Evolutionary conservation across 2,888 invertebrate species (phyloP), one percentile per base, ranked within the genome.

Genomic region (Drosophila nr. perissopoda): DNA sequence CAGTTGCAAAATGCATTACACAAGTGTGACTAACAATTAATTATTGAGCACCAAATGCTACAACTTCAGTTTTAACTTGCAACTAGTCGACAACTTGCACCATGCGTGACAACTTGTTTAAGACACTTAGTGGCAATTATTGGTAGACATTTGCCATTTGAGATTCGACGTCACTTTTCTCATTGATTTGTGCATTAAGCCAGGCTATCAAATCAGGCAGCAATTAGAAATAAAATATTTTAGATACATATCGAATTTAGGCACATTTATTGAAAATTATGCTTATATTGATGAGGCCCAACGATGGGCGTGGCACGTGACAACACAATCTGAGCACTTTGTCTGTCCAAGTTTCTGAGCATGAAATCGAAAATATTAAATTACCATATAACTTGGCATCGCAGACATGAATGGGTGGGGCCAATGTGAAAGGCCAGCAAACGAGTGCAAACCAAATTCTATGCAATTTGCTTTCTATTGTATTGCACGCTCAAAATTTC

Each of bases 1-100:
- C 80, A 72, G 69, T 74, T 80, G 73, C 75, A 72, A 58, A 65
- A 72, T 76, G 68, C 66, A 69, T 62, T 80, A 73, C 72, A 67
- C 80, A 85, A 81, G 87, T 86, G 85, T 79, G 83, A 66, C 77
- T 73, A 77, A 73, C 77, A 77, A 78, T 78, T 78, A 78, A 78
- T 78, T 75, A 78, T 78, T 78, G 64, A 78, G 56, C 34, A 29
- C 33, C 59, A 33, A 25, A 11, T 21, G 25, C 42, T 13, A 27
- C 36, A 57, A 40, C 67, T 38, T 38, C 33, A 36, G 13, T 45
- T 51, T 53, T 42, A 61, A 54, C 51, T 56, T 65, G 53, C 16
- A 51, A 27, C 31, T 59, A 60, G 69, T 48, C 27, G 60, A 68
- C 68, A 70, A 78, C 69, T 54, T 61, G 68, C 73, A 74, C 68